These are phyloP conservation scores for Chloromyia formosa DNA, from an alignment of 2,888 invertebrate species.

Conservation along the genomic window DNA sequence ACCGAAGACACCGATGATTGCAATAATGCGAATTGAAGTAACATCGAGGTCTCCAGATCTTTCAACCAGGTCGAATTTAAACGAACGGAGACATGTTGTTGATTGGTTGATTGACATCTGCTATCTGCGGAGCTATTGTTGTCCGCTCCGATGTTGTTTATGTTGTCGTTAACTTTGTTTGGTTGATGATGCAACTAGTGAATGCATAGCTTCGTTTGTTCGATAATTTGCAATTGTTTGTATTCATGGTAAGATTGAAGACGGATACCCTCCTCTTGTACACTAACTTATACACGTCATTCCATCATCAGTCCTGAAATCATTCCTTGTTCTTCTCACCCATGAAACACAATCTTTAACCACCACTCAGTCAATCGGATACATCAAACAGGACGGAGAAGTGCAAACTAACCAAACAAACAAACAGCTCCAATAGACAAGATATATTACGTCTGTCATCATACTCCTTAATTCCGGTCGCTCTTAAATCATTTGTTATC, in stretches of 20 bases:
- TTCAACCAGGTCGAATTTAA: background rate
- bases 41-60: background rate
- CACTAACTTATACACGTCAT: background rate
- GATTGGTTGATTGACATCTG: conserved; percentile 42
- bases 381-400: conserved; percentile 1
- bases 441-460: conserved; percentile 31
- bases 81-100: conserved; percentile 29
- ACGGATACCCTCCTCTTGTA: background rate
- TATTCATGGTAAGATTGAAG: background rate
- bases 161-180: conserved; percentile 37
- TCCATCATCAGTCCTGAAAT: background rate
- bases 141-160: conserved; percentile 30
- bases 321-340: no score
- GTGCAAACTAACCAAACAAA: conserved; percentile 10
- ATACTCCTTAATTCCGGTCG: conserved; percentile 30
- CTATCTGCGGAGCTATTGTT: conserved; percentile 30
- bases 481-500: conserved; percentile 33
- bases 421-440: conserved; percentile 17
- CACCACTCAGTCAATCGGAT: background rate
- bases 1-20: background rate
- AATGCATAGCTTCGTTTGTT: background rate
- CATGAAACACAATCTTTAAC: background rate
- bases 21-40: conserved; percentile 13
- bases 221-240: conserved; percentile 1
- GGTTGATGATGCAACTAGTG: conserved; percentile 10